These are phyloP conservation scores for Lamprotornis superbus DNA, from an alignment of 2,113 vertebrate species.

Conservation along the genomic window DNA sequence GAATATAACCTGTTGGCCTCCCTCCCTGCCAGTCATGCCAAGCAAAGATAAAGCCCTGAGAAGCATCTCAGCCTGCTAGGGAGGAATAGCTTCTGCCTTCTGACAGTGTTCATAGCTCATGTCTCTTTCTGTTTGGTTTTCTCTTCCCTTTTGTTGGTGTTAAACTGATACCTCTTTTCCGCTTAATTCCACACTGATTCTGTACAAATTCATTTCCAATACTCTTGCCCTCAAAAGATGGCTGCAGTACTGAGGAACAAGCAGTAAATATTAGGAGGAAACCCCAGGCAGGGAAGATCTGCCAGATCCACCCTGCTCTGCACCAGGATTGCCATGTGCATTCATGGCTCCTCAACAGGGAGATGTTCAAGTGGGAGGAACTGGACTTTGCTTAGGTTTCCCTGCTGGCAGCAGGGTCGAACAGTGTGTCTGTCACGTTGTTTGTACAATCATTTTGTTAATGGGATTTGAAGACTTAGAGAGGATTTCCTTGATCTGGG, in stretches of 20 bases:
- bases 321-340: fast-evolving
- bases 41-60: not conserved
- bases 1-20: not conserved
- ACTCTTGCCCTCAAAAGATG: not conserved
- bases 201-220: not conserved
- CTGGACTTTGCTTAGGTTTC: not conserved
- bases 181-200: not conserved
- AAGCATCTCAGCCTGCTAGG: not conserved
- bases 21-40: not conserved
- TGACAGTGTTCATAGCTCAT: not conserved
- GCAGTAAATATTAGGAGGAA: not conserved
- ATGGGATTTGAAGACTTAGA: constrained; percentile 26
- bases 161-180: not conserved
- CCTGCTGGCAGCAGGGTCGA: not conserved
- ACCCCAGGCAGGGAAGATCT: not conserved
- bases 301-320: not conserved
- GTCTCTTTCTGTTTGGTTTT: not conserved
- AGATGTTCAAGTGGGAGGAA: not conserved
- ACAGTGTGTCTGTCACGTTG: not conserved
- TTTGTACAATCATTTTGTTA: constrained; percentile 13
- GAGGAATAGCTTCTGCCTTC: not conserved
- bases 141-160: not conserved
- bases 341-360: not conserved
- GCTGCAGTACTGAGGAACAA: not conserved
- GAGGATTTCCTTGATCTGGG: constrained; percentile 42